Conservation (phyloP, 2,113 vertebrate species). For the Phylloscopus trochiloides region DNA sequence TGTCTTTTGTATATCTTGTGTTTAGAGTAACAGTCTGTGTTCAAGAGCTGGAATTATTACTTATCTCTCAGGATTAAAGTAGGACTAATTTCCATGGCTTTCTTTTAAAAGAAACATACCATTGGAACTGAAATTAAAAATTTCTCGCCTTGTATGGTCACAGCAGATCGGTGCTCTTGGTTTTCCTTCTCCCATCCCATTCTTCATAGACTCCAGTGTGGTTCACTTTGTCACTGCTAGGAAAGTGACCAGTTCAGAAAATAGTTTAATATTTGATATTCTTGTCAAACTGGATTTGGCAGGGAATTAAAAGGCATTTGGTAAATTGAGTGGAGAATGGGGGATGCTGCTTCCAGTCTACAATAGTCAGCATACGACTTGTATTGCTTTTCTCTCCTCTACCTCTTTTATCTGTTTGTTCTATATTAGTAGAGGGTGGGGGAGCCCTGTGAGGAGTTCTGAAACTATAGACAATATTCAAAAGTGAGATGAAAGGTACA, state of each 20-base stretch:
- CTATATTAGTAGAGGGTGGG: background rate
- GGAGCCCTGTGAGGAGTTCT: background rate
- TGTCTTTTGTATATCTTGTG: background rate
- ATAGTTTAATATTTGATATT: background rate
- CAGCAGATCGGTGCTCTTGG: background rate
- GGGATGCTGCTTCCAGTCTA: background rate
- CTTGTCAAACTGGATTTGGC: background rate
- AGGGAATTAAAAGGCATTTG: background rate
- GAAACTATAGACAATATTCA: background rate
- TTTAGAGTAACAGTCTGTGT: background rate
- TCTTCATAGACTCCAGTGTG: background rate
- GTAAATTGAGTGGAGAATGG: background rate
- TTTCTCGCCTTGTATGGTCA: background rate
- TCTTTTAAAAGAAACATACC: background rate
- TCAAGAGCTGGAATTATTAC: background rate
- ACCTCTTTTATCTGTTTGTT: background rate
- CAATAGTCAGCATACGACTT: rapidly evolving
- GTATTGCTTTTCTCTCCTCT: background rate
- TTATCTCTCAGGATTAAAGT: background rate
- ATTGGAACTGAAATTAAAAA: background rate
- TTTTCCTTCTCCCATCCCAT: background rate
- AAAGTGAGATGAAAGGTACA: background rate
- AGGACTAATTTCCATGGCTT: background rate
- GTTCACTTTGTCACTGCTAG: background rate
- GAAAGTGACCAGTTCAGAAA: background rate